Base-by-base conservation (phyloP, 2,888 invertebrate genomes). In the Diarsia brunnea region DNA sequence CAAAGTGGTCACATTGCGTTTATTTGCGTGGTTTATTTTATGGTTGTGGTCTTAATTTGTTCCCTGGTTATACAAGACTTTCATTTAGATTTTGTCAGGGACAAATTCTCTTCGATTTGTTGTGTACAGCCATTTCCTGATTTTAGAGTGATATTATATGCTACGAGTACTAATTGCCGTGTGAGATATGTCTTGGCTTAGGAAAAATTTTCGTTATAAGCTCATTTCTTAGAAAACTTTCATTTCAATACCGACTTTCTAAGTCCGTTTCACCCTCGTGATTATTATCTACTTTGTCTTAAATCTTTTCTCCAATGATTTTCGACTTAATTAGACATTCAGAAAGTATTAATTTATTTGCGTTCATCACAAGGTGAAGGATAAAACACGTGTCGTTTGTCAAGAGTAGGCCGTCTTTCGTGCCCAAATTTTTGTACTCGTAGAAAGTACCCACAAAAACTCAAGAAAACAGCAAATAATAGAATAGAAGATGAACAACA, bases 21-120 rank as follows among this genome's bases (percentile, higher is more conserved):
- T 77, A 78, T 66, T 80, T 69, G 58, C 76, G 73, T 80, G 75
- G 69, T 69, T 58, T 78, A 81, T 69, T 69, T 58, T 78, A 81
- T 69, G 78, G 78, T 79, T 69, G 63, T 71, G 58, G 73, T 69
- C 65, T 79, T 82, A 84, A 84, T 85, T 85, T 85, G 75, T 88
- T 84, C 81, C 83, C 83, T 72, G 63, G 60, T 73, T 68, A 47
- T 61, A 69, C 10, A 55, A 69, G 49, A 74, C 78, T 85, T 79
- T 85, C 78, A 51, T 87, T 84, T 31, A 72, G 63, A 83, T 63
- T 67, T 66, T 60, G 58, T 75, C 45, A 55, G 31, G 45, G 47
- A 70, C 31, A 69, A 61, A 79, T 67, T 63, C n/a, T 51, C 61
- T 45, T 58, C 4, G 51, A 61, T 69, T 61, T 4, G 31, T 61